A percentile compares a stretch with the other conserved stretches of the same genome.
These are phyloP conservation scores for Sycon ciliatum DNA, from an alignment of 37 sponge, comb jelly and placozoan genomes.

Conservation along the genomic window DNA sequence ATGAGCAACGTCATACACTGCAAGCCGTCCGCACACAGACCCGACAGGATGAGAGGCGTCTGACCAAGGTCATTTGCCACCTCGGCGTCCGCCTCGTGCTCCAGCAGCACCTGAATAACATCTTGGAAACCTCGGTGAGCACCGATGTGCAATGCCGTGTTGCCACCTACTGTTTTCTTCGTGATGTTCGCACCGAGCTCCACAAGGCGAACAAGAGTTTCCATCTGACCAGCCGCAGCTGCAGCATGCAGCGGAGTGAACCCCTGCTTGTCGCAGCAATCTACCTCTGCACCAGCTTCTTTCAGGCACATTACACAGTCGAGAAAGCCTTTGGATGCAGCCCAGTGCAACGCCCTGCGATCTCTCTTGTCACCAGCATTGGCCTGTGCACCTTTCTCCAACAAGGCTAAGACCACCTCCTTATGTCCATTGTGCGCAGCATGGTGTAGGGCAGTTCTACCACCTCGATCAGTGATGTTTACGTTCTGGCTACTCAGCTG, in stretches of 20 bases:
- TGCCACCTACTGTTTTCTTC: too few species aligned
- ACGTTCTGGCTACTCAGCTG: constrained; percentile 35
- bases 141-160: constrained; percentile 77
- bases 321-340: constrained; percentile 60
- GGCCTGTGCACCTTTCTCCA: constrained; percentile 53
- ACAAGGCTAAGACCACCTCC: constrained; percentile 23
- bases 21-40: too few species aligned
- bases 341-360: constrained; percentile 62
- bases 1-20: too few species aligned
- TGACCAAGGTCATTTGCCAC: too few species aligned
- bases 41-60: too few species aligned
- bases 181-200: constrained; percentile 64
- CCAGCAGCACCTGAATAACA: constrained; percentile 65
- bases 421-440: constrained; percentile 63
- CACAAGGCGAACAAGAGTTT: constrained; percentile 56
- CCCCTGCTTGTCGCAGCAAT: background rate
- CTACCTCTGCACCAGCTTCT: background rate
- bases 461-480: constrained; percentile 62
- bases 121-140: constrained; percentile 83
- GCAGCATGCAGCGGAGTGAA: constrained; percentile 76
- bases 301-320: background rate
- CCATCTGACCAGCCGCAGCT: constrained; percentile 69
- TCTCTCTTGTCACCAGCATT: constrained; percentile 38
- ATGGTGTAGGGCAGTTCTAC: constrained; percentile 73
- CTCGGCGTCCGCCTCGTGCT: constrained; percentile 50